A percentile compares a stretch with the other conserved stretches of the same genome.
phyloP scores from a whole-genome alignment of 2,113 vertebrate genomes.

The Antechinus stuartii region DNA sequence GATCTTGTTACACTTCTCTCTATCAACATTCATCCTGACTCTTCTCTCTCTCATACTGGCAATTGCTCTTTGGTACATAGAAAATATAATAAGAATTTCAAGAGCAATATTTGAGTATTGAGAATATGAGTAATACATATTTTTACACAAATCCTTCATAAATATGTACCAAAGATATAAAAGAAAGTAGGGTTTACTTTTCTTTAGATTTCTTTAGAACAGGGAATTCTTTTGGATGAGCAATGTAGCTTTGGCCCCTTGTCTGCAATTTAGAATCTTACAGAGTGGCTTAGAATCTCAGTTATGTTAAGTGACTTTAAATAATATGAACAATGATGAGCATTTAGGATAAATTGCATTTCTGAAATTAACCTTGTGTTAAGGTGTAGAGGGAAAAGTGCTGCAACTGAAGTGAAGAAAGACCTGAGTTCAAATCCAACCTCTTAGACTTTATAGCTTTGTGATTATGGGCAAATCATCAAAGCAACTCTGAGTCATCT shows the following conservation, averaged over 20 bases:
- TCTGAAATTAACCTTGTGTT: neutral
- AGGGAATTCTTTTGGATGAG: neutral
- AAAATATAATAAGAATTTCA: constrained; percentile 1
- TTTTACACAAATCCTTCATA: neutral
- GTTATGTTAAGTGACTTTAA: neutral
- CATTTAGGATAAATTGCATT: neutral
- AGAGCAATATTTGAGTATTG: neutral
- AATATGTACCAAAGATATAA: neutral
- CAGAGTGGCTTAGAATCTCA: neutral
- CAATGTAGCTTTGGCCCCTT: neutral
- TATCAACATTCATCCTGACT: neutral
- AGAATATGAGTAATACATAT: neutral
- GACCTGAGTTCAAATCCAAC: too few relatives aligned
- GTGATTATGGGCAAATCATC: neutral
- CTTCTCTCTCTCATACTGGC: neutral
- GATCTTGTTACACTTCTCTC: neutral
- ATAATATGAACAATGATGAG: neutral
- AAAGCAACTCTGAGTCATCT: neutral
- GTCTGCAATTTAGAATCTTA: neutral
- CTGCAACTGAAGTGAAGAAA: neutral
- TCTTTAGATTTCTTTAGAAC: neutral
- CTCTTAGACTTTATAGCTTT: neutral
- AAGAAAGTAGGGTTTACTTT: neutral
- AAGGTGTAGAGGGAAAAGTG: neutral
- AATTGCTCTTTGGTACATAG: neutral